These are phyloP conservation scores for Muscicapa adusta DNA, from an alignment of 2,113 vertebrate genomes.

Conservation along the genomic window DNA sequence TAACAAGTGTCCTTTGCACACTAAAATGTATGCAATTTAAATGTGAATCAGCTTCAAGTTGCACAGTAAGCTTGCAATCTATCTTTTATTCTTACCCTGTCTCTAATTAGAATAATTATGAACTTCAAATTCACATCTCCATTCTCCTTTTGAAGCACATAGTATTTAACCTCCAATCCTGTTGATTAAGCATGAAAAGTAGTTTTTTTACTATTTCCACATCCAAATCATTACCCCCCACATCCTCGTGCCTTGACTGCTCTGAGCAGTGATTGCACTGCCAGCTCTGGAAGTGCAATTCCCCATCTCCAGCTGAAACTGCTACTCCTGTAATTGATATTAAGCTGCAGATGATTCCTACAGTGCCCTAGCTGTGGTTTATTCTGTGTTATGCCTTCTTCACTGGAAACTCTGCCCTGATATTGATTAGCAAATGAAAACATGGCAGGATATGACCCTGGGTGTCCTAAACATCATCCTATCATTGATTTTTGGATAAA, in stretches of 20 bases:
- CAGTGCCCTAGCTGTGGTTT: neutral
- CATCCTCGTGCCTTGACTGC: neutral
- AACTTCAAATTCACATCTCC: neutral
- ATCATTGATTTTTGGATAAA: conserved; percentile 1
- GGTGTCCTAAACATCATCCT: neutral
- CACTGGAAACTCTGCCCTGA: neutral
- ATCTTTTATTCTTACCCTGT: neutral
- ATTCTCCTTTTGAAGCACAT: neutral
- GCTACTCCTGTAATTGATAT: neutral
- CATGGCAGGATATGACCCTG: neutral
- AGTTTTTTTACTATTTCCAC: neutral
- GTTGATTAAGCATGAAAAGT: neutral
- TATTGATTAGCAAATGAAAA: conserved; percentile 21
- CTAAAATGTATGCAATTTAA: neutral
- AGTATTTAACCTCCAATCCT: neutral
- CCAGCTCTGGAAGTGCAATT: neutral
- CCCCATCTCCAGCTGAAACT: neutral
- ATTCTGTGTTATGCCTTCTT: neutral
- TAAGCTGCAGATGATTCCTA: neutral
- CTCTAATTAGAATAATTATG: neutral
- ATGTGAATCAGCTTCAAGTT: neutral
- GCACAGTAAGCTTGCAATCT: neutral
- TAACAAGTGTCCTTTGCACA: neutral
- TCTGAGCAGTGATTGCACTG: neutral
- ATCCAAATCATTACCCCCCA: neutral